These are phyloP conservation scores for Sycophila sp. DNA, from an alignment of 1,140 invertebrate species.

Conservation along the genomic window DNA sequence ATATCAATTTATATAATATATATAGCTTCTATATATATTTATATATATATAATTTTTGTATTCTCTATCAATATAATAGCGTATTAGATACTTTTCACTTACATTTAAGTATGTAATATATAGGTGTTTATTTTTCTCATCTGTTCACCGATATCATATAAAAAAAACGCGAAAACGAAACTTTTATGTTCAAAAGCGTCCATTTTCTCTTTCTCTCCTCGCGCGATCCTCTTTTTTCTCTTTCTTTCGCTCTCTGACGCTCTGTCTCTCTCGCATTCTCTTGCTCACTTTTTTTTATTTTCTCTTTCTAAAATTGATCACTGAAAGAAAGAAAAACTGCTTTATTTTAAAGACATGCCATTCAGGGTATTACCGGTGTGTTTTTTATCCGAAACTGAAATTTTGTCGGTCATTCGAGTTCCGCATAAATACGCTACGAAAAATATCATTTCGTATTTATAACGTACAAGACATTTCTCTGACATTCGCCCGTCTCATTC, in stretches of 20 bases:
- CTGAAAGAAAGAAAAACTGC: slow-evolving; percentile 47
- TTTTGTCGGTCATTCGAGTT: slow-evolving; percentile 54
- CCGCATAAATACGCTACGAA: slow-evolving; percentile 37
- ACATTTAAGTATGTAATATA: slow-evolving; percentile 65
- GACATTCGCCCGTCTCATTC: slow-evolving; percentile 54
- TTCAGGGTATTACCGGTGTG: slow-evolving; percentile 68
- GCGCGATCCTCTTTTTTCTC: slow-evolving; percentile 42
- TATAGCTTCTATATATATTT: slow-evolving; percentile 56
- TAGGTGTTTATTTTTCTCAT: slow-evolving; percentile 56
- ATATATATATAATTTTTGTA: slow-evolving; percentile 60
- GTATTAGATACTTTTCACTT: slow-evolving; percentile 66
- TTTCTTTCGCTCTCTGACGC: slow-evolving; percentile 42
- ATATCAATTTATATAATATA: slow-evolving; percentile 59
- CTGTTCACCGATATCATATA: slow-evolving; percentile 60
- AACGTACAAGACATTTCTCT: slow-evolving; percentile 36
- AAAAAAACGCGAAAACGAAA: slow-evolving; percentile 65
- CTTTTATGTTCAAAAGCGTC: slow-evolving; percentile 52
- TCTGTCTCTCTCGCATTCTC: slow-evolving; percentile 6
- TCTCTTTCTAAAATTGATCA: slow-evolving; percentile 24
- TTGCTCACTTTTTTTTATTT: slow-evolving; percentile 35
- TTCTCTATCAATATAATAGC: slow-evolving; percentile 66
- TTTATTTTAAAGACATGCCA: slow-evolving; percentile 64
- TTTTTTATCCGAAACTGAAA: slow-evolving; percentile 65
- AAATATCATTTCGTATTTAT: slow-evolving; percentile 42
- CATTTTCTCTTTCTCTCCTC: slow-evolving; percentile 42